Evolutionary conservation across 1,140 invertebrate species (phyloP).

Genomic region (Copidosoma floridanum): DNA sequence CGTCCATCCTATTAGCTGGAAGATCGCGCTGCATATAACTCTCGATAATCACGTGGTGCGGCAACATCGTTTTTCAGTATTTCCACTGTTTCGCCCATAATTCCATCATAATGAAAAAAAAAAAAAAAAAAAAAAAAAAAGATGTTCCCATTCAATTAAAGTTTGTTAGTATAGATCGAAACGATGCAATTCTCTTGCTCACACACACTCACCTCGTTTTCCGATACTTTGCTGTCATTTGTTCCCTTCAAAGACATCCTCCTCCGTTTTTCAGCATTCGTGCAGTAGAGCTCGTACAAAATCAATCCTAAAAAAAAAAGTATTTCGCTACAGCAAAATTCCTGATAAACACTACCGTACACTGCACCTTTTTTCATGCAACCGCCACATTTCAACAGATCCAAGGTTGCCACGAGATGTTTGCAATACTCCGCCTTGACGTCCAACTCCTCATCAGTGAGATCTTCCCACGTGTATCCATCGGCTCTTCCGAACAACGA

Average conservation of each 20-base stretch:
- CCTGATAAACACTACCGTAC: neutral
- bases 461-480: slow-evolving; percentile 41
- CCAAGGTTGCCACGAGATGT: slow-evolving; percentile 38
- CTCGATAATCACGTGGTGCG: slow-evolving; percentile 25
- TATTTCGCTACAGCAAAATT: neutral
- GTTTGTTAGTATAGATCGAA: too few relatives aligned
- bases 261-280: slow-evolving; percentile 37
- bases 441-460: slow-evolving; percentile 39
- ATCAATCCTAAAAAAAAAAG: slow-evolving; percentile 37
- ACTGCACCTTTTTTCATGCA: slow-evolving; percentile 46
- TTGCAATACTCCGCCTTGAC: slow-evolving; percentile 41
- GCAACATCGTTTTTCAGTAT: slow-evolving; percentile 42
- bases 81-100: slow-evolving; percentile 34
- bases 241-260: slow-evolving; percentile 14
- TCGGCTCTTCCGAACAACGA: slow-evolving; percentile 41
- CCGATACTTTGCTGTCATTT: neutral
- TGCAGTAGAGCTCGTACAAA: slow-evolving; percentile 44
- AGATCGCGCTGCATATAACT: slow-evolving; percentile 7
- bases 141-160: too few relatives aligned
- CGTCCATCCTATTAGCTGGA: too few relatives aligned
- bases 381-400: slow-evolving; percentile 40
- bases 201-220: slow-evolving; percentile 9
- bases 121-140: too few relatives aligned
- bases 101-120: too few relatives aligned
- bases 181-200: too few relatives aligned